Percentiles rank a stretch among this genome's conserved stretches.
phyloP scores from a whole-genome alignment of 2,113 vertebrate genomes.

The Melierax canorus region DNA sequence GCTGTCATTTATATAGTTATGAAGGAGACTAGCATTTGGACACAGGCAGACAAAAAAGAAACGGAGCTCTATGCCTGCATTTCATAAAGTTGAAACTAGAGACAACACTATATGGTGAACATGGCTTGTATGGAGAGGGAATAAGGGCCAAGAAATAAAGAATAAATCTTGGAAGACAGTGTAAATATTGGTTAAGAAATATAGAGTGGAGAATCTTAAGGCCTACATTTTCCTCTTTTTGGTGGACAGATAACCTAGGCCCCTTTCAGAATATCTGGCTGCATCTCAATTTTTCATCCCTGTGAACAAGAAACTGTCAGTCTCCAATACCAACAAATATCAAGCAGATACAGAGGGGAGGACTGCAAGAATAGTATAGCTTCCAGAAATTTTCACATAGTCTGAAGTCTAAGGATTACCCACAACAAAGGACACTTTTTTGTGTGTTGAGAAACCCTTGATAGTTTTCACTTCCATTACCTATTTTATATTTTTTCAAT shows the following conservation, averaged over 20 bases:
- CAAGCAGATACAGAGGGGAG: not conserved
- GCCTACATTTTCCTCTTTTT: not conserved
- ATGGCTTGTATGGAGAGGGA: not conserved
- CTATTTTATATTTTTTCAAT: not conserved
- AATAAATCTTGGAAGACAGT: not conserved
- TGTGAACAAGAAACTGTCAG: not conserved
- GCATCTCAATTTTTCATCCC: not conserved
- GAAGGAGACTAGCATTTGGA: not conserved
- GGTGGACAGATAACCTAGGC: not conserved
- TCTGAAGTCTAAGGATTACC: not conserved
- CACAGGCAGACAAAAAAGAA: not conserved
- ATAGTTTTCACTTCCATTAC: not conserved
- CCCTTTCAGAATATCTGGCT: not conserved
- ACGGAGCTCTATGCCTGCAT: not conserved
- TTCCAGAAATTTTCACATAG: not conserved
- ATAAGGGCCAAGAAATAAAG: not conserved
- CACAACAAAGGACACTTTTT: not conserved
- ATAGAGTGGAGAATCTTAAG: not conserved
- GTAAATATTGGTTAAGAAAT: not conserved
- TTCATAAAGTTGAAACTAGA: not conserved
- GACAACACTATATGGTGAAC: fast-evolving
- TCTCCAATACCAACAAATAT: not conserved
- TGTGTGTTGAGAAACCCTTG: not conserved
- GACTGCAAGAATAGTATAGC: fast-evolving
- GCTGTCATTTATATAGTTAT: not conserved